Conservation (phyloP, 1,140 invertebrate genomes). For the Ceratosolen solmsi region DNA sequence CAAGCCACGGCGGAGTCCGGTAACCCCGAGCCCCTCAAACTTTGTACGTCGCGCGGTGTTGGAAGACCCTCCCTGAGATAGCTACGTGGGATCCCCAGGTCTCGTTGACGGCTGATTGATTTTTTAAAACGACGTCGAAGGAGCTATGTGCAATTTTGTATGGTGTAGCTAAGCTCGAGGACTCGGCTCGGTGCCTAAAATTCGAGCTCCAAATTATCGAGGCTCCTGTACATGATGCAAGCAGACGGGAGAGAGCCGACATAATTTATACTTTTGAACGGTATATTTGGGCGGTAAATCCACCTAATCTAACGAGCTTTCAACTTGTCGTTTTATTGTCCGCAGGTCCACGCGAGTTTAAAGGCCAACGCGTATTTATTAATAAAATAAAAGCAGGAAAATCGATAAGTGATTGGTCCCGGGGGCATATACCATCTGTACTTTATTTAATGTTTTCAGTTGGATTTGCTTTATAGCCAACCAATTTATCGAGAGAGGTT, state of each 20-base stretch:
- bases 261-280: background rate
- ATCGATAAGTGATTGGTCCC: background rate
- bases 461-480: background rate
- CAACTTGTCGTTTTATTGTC: background rate
- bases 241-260: too few species aligned
- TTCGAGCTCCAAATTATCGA: too few species aligned
- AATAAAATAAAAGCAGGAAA: background rate
- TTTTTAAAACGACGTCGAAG: background rate
- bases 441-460: background rate
- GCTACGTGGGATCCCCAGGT: background rate
- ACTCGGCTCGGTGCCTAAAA: background rate
- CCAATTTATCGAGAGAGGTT: background rate
- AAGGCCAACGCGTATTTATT: background rate
- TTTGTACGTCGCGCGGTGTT: conserved; percentile 3
- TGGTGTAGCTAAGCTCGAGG: too few species aligned
- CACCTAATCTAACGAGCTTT: background rate
- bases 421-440: background rate
- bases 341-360: background rate
- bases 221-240: too few species aligned
- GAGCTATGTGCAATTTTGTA: background rate
- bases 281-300: background rate
- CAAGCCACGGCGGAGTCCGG: background rate
- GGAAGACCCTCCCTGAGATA: background rate
- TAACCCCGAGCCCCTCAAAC: background rate
- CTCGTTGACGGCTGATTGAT: background rate